These are phyloP conservation scores for Cosmopolites sordidus DNA, from an alignment of 2,888 invertebrate genomes.

Conservation along the genomic window DNA sequence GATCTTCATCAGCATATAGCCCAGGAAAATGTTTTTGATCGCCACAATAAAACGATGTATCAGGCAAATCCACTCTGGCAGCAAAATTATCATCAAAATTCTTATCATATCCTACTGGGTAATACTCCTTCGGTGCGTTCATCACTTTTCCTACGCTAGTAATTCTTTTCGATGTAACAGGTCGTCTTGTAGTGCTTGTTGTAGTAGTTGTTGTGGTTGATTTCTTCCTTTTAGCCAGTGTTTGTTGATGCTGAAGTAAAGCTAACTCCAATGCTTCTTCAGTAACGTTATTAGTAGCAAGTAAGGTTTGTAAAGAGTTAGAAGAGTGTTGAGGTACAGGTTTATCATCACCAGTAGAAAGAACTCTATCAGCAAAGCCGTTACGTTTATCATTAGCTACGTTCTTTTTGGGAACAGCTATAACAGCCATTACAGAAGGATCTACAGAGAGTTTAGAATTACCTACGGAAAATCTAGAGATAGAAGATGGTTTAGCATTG, in stretches of 20 bases:
- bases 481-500: constrained; percentile 55
- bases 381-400: constrained; percentile 37
- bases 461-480: constrained; percentile 52
- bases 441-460: constrained; percentile 32
- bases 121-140: constrained; percentile 86
- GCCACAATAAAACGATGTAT: constrained; percentile 79
- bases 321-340: constrained; percentile 32
- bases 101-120: constrained; percentile 83
- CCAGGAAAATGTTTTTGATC: constrained; percentile 90
- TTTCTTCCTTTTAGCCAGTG: constrained; percentile 45
- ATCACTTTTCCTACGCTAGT: constrained; percentile 62
- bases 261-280: constrained; percentile 75
- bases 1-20: constrained; percentile 79
- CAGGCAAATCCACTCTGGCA: constrained; percentile 77
- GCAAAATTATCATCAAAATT: constrained; percentile 86
- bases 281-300: constrained; percentile 70
- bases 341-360: constrained; percentile 35
- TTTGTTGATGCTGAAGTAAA: constrained; percentile 64
- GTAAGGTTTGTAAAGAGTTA: constrained; percentile 39
- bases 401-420: constrained; percentile 39
- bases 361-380: constrained; percentile 39
- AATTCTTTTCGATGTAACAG: constrained; percentile 44
- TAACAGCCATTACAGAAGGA: constrained; percentile 32
- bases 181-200: constrained; percentile 47
- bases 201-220: constrained; percentile 45